Evolutionary conservation across 2,113 vertebrate species (phyloP), one percentile per base, ranked within the genome.

Genomic region (Marcusenius ussheri): DNA sequence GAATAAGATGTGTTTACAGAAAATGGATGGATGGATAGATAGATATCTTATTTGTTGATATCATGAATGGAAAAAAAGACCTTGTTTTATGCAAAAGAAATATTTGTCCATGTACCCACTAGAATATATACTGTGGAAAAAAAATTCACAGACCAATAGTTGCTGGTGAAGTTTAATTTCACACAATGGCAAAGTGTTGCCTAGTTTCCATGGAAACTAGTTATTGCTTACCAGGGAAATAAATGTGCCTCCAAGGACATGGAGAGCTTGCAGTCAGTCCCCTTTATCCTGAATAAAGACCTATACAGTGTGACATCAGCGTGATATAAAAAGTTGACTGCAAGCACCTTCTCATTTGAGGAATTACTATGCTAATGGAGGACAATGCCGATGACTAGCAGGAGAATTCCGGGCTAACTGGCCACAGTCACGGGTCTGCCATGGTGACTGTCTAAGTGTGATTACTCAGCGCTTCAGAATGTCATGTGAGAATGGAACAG

Each of bases 141-240:
- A 39, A 45, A 66, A 19, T 42, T 51, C 15, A 51, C 39, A 50
- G n/a, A 87, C 51, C 58, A 45, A 42, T 51, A 88, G 51, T 50
- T 90, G 46, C 47, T 47, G 49, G 50, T 88, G 66, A 62, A 88
- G 31, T 15, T 66, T 47, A 87, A 53, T 77, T 62, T 77, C 62
- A 62, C 89, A 80, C 66, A 66, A 51, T 80, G 49, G n/a, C 6
- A 47, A 74, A 70, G 62, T 88, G 84, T 80, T 88, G 62, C 85
- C 84, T 87, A 88, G 89, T 90, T 90, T 88, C 89, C 89, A 90
- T 90, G 89, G 89, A 90, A 90, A 90, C 89, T 51, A 90, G 84
- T 90, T 90, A 86, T 70, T 86, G 89, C 89, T 90, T 87, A 90
- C 83, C 89, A 90, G 86, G 84, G 66, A 89, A 89, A 85, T 85